Base-by-base conservation (phyloP, 2,888 invertebrate genomes). In the Pachymerium ferrugineum region DNA sequence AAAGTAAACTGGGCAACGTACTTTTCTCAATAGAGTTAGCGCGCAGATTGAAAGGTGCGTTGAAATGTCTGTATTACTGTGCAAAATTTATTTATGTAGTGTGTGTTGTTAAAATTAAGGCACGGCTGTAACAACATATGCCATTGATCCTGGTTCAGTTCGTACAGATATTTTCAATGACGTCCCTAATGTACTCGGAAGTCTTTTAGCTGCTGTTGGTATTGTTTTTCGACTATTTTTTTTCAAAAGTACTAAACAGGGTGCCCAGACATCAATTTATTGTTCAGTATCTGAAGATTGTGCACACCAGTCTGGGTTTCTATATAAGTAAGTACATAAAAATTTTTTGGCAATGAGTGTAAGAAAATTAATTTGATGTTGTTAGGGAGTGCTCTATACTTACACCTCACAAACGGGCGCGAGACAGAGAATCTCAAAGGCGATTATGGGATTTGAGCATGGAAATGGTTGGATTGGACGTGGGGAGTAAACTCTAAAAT, bases 191-290 rank as follows among this genome's bases (percentile, higher is more conserved):
- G 12, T 12, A 10, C 10, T 35, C 10, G 38, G 38, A 35, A 12
- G 10, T 12, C 10, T 35, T 12, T n/a, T 38, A 22, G 1, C 14
- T 19, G 3, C 10, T 10, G 6, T 22, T 12, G 0, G 19, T 2
- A 3, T 5, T 5, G 12, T 38, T 16, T 22, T 25, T 4, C 12
- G 4, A 62, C 1, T 16, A 62, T 62, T 31, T 14, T 22, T 35
- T 25, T 25, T n/a, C 12, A 92, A 90, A 84, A 85, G 85, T 47
- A 83, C 91, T 12, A 84, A 82, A 72, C 88, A 89, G 79, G 91
- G 90, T n/a, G 88, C 91, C 0, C 90, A 90, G 82, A 86, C 87
- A 2, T 81, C 88, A 5, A 77, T 93, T 31, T 88, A 88, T 81
- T 87, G 88, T 1, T 90, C 90, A 0, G 81, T 93, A 3, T 89